phyloP scores from a whole-genome alignment of 64 coral and sea anemone genomes.

The Platygyra sinensis region DNA sequence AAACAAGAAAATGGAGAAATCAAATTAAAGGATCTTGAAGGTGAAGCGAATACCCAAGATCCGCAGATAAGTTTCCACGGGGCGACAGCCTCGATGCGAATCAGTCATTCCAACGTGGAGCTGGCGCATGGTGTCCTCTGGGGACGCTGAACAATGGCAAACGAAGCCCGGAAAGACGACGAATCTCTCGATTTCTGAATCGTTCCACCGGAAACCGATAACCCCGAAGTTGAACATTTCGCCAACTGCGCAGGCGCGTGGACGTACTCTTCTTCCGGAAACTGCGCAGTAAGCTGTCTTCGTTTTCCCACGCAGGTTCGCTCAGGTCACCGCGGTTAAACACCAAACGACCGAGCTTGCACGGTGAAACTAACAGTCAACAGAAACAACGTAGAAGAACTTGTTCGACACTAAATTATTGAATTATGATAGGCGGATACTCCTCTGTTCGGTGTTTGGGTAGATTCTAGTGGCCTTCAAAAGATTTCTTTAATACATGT shows the following conservation, averaged over 20 bases:
- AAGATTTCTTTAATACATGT: background rate
- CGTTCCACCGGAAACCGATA: constrained; percentile 25
- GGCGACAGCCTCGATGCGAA: background rate
- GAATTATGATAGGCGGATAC: constrained; percentile 18
- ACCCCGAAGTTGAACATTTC: constrained; percentile 34
- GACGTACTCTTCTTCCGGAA: constrained; percentile 51
- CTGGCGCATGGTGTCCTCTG: background rate
- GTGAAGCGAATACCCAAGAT: background rate
- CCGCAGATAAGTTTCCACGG: constrained; percentile 8
- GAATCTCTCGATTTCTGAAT: constrained; percentile 35
- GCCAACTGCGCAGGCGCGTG: constrained; percentile 62
- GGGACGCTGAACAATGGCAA: background rate
- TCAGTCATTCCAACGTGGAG: constrained; percentile 22
- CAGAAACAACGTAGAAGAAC: constrained; percentile 11
- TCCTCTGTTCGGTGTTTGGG: background rate
- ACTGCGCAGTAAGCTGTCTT: constrained; percentile 67
- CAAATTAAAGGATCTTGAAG: background rate
- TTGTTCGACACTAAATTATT: constrained; percentile 67
- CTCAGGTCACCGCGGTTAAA: constrained; percentile 43
- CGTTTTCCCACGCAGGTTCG: constrained; percentile 49
- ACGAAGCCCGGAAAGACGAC: constrained; percentile 29
- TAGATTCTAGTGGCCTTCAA: background rate
- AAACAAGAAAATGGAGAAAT: background rate
- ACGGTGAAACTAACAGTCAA: background rate
- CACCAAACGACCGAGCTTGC: constrained; percentile 12